These are phyloP conservation scores for Strigamia transsilvanica DNA, from an alignment of 2,888 invertebrate genomes.

Conservation along the genomic window DNA sequence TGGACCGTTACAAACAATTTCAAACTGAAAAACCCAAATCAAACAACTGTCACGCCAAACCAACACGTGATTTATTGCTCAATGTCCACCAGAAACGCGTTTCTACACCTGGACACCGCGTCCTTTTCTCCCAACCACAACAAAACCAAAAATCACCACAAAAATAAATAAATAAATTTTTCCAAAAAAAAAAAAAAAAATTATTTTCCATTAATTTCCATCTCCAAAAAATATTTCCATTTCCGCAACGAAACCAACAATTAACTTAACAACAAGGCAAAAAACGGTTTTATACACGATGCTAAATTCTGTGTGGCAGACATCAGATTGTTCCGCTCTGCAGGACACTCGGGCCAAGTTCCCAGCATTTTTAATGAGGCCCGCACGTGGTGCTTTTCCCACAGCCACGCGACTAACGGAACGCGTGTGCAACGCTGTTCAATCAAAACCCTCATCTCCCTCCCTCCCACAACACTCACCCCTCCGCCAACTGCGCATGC, in stretches of 20 bases:
- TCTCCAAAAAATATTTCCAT: too few species aligned
- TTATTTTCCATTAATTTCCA: not conserved
- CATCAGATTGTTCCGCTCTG: conserved; percentile 31
- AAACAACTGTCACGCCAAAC: conserved; percentile 6
- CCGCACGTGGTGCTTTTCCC: conserved; percentile 38
- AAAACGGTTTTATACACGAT: not conserved
- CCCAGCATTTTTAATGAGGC: conserved; percentile 35
- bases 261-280: not conserved
- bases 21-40: conserved; percentile 4
- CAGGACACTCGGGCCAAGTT: conserved; percentile 19
- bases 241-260: not conserved
- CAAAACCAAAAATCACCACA: not conserved
- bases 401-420: conserved; percentile 38
- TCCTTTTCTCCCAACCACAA: not conserved
- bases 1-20: conserved; percentile 26
- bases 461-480: conserved; percentile 29
- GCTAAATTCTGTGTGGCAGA: not conserved
- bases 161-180: not conserved
- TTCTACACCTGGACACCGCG: not conserved
- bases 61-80: conserved; percentile 15
- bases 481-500: conserved; percentile 22
- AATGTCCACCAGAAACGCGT: not conserved
- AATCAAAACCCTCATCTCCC: conserved; percentile 8
- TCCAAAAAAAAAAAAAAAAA: not conserved
- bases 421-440: conserved; percentile 38